phyloP scores from a whole-genome alignment of 2,113 vertebrate genomes.

The Spea multiplicata region DNA sequence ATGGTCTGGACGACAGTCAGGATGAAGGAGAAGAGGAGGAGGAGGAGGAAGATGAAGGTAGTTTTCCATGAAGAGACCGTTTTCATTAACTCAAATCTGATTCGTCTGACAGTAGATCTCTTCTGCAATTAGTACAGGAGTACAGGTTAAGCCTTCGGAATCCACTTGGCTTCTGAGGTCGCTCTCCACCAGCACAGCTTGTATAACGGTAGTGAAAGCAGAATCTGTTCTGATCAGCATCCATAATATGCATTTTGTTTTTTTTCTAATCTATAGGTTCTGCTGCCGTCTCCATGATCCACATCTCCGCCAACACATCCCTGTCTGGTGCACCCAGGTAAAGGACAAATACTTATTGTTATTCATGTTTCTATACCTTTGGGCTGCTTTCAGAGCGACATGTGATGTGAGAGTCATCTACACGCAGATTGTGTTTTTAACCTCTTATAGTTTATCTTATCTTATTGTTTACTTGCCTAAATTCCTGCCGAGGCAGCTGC shows the following conservation, averaged over 20 bases:
- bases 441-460: no score
- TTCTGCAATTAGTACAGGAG: neutral
- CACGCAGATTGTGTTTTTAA: no score
- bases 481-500: no score
- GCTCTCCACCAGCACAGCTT: no score
- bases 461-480: no score
- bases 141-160: no score
- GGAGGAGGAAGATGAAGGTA: constrained; percentile 55
- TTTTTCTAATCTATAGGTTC: constrained; percentile 60
- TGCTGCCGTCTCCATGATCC: constrained; percentile 63
- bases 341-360: no score
- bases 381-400: no score
- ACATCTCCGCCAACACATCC: constrained; percentile 55
- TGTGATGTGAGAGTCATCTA: no score
- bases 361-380: no score
- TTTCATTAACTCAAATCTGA: neutral
- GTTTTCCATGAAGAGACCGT: neutral
- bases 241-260: neutral
- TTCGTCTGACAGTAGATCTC: neutral
- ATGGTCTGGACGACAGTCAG: constrained; percentile 70
- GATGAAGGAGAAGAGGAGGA: constrained; percentile 59
- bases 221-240: neutral
- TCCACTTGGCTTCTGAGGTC: no score
- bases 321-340: constrained; percentile 68
- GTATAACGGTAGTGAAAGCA: neutral